phyloP scores from a whole-genome alignment of 2,113 vertebrate species.

The Leucopternis melanops region DNA sequence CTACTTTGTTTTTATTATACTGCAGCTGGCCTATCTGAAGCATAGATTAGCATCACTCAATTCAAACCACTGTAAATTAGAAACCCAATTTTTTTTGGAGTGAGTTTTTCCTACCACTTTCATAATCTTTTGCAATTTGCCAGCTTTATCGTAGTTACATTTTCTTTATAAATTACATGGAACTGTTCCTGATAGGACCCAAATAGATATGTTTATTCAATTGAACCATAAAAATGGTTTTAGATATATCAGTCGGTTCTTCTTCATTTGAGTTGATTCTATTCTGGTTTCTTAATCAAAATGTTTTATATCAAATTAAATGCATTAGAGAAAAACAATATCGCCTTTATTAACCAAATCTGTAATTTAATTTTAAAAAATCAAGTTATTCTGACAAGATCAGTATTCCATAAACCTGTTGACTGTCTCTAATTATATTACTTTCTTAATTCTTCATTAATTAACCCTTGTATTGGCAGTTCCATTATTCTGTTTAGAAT shows the following conservation, averaged over 20 bases:
- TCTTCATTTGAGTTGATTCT: constrained; percentile 14
- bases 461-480: background rate
- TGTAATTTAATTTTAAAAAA: constrained; percentile 34
- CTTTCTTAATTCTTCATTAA: constrained; percentile 36
- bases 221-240: background rate
- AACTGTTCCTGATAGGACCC: background rate
- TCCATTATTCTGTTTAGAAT: constrained; percentile 20
- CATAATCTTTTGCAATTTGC: background rate
- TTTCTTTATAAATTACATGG: background rate
- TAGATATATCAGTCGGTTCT: background rate
- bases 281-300: constrained; percentile 36
- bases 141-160: background rate
- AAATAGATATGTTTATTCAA: background rate
- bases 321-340: constrained; percentile 42
- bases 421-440: constrained; percentile 32
- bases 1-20: background rate
- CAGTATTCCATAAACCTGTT: constrained; percentile 31
- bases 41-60: background rate
- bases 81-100: background rate
- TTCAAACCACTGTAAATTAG: background rate
- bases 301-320: constrained; percentile 33
- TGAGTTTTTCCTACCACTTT: background rate
- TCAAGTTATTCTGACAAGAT: constrained; percentile 45
- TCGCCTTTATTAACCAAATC: constrained; percentile 33
- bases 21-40: background rate